These are phyloP conservation scores for Xanthia icteritia DNA, from an alignment of 2,888 invertebrate species.

Conservation along the genomic window DNA sequence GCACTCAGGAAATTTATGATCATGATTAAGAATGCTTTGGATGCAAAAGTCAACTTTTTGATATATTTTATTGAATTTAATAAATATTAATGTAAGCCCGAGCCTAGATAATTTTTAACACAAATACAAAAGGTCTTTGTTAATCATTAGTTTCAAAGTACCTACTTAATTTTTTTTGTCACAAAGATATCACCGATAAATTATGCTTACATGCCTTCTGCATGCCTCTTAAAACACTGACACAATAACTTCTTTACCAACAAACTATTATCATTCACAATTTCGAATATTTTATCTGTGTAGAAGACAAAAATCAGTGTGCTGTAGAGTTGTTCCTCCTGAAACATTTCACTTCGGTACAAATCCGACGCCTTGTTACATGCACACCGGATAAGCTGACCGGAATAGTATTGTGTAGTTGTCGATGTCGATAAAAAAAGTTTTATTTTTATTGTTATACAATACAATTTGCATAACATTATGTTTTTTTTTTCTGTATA, in stretches of 20 bases:
- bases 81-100: not conserved
- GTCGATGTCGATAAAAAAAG: constrained; percentile 29
- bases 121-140: not conserved
- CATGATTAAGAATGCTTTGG: not conserved
- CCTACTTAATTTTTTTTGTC: not conserved
- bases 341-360: constrained; percentile 49
- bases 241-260: too few species aligned
- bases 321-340: constrained; percentile 22
- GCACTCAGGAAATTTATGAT: not conserved
- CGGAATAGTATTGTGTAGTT: constrained; percentile 37
- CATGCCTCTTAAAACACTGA: too few species aligned
- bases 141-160: not conserved
- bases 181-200: not conserved
- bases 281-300: not conserved
- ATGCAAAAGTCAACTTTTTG: not conserved
- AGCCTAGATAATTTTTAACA: not conserved
- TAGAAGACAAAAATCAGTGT: constrained; percentile 26
- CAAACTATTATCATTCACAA: not conserved
- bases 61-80: not conserved
- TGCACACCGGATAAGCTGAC: constrained; percentile 53
- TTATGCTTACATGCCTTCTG: not conserved
- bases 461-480: not conserved
- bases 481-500: not conserved
- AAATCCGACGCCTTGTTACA: constrained; percentile 68
- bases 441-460: not conserved